Evolutionary conservation across 2,113 vertebrate genomes (phyloP).

Genomic region (Pogona vitticeps): DNA sequence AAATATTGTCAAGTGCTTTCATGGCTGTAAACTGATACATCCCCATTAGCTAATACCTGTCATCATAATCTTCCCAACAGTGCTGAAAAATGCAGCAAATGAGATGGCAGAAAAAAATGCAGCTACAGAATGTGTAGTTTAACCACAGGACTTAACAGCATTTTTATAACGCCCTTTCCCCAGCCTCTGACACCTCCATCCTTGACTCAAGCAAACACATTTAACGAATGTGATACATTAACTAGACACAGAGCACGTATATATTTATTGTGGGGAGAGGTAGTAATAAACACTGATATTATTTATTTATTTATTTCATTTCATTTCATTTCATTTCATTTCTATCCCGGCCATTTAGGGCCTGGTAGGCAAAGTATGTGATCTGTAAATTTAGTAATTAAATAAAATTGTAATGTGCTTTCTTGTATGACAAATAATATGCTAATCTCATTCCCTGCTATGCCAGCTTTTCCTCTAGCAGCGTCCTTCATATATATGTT

Average conservation of each 20-base stretch:
- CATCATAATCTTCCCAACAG: not conserved
- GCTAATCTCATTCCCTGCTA: not conserved
- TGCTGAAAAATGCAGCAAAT: conserved; percentile 7
- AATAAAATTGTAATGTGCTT: not conserved
- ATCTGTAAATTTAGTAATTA: not conserved
- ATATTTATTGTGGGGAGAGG: not conserved
- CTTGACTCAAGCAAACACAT: not conserved
- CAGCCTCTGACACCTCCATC: not conserved
- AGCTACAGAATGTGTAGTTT: not conserved
- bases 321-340: too few relatives aligned
- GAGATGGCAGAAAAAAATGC: not conserved
- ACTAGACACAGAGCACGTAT: not conserved
- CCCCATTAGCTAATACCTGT: not conserved
- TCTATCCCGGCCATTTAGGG: too few relatives aligned
- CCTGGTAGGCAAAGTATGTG: not conserved
- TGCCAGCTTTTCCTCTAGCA: not conserved
- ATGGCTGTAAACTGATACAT: conserved; percentile 1
- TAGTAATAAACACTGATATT: not conserved
- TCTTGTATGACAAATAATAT: not conserved
- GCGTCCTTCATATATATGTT: not conserved
- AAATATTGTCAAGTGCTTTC: not conserved
- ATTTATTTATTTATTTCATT: too few relatives aligned
- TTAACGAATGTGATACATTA: not conserved
- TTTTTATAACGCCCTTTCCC: not conserved
- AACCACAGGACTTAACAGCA: not conserved